Conservation (phyloP, 2,888 invertebrate species). For the Seira musarum region DNA sequence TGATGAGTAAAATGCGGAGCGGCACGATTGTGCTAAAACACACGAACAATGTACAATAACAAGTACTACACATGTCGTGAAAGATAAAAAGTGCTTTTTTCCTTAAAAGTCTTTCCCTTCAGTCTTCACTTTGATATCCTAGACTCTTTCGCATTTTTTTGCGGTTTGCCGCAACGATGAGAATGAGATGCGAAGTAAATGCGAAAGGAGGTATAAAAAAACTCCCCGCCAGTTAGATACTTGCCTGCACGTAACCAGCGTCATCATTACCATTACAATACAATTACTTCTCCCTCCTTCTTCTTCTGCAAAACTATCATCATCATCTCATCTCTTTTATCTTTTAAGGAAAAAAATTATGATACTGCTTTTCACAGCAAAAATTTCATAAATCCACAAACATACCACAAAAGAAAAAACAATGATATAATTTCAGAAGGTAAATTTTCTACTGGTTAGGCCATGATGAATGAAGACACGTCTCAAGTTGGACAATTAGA, state of each 20-base stretch:
- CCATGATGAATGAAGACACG: too few relatives aligned
- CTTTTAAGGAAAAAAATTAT: too few relatives aligned
- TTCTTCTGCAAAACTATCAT: too few relatives aligned
- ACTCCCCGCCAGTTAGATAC: constrained; percentile 19
- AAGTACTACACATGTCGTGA: constrained; percentile 41
- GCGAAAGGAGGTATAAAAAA: constrained; percentile 39
- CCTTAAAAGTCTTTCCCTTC: too few relatives aligned
- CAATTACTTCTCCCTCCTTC: too few relatives aligned
- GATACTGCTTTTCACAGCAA: too few relatives aligned
- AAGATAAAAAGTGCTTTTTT: constrained; percentile 48
- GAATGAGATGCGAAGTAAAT: too few relatives aligned
- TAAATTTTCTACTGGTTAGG: background rate
- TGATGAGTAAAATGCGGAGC: constrained; percentile 32
- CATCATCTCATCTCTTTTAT: too few relatives aligned
- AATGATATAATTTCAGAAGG: background rate
- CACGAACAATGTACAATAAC: constrained; percentile 40
- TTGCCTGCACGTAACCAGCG: constrained; percentile 21
- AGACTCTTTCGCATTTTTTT: too few relatives aligned
- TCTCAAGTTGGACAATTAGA: too few relatives aligned
- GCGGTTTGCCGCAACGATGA: constrained; percentile 61
- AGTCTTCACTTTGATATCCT: constrained; percentile 47
- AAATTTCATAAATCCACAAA: too few relatives aligned
- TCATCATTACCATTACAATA: constrained; percentile 38
- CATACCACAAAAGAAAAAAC: constrained; percentile 26
- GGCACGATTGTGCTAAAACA: constrained; percentile 50